Evolutionary conservation across 2,113 vertebrate species (phyloP), one percentile per base, ranked within the genome.

Genomic region (Esox niger): DNA sequence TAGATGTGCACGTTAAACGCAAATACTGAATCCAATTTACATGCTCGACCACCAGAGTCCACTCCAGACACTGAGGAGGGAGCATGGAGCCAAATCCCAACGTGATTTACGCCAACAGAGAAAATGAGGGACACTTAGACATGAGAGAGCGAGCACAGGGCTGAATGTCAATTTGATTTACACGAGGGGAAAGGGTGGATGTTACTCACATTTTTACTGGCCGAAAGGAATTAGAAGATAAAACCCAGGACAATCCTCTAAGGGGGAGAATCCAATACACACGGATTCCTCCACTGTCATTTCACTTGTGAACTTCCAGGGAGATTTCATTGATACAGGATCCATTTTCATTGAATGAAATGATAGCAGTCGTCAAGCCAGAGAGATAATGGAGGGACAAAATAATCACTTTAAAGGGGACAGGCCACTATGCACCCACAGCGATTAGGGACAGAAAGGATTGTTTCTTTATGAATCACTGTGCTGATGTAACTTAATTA

Each of bases 1-100:
- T 61, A 57, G 56, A 69, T 76, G 60, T 64, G 59, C 38, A 15
- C 27, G 62, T 75, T 84, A 80, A 85, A 81, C 67, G 71, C 67
- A 79, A 54, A 80, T 62, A 69, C 70, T 57, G 62, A 83, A 85
- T 88, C 82, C 84, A 87, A 87, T 89, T 87, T 85, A 79, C 54
- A 81, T 69, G 68, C 69, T 56, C 66, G 55, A 43, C 62, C 63
- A 79, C 68, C 63, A 25, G 62, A 26, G 77, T 71, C 57, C 69
- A 56, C 61, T 71, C n/a, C 20, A 82, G 73, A 82, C 75, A 72
- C 6, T 4, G 56, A 58, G 70, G 67, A 59, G 71, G 15, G 49
- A 20, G 30, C 11, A 21, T 52, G 57, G 66, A 76, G 57, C 26
- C 0, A 20, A 66, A 74, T 78, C 80, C 73, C 82, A 81, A 66